Evolutionary conservation across 1,140 invertebrate genomes (phyloP), one percentile per base, ranked within the genome.

Genomic region (Eurosta solidaginis): DNA sequence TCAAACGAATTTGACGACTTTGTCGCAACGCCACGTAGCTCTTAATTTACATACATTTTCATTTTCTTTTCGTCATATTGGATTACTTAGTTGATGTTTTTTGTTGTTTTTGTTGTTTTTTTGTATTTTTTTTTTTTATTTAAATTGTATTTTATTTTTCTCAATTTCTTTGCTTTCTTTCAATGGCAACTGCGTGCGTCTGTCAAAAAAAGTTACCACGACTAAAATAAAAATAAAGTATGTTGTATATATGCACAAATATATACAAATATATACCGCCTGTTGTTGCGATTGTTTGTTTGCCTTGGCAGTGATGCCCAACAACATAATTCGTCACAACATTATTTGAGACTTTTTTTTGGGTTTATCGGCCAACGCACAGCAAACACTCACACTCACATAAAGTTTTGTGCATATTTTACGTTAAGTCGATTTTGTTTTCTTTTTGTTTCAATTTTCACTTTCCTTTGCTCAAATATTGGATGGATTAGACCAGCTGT

Each of bases 21-120:
- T 74, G 68, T 45, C 36, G 68, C 68, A 20, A 17, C 74, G 44
- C 29, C 27, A 52, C 47, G 27, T 76, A n/a, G n/a, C n/a, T n/a
- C n/a, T 42, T 29, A 68, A 40, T 68, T 68, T 68, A 68, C 29
- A 52, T 9, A 45, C 7, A 74, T 74, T 74, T 74, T 45, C 45
- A 74, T 74, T 45, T 74, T 68, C 29, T 68, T 40, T 68, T 40
- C 33, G 40, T 68, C 40, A 14, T 20, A 49, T 4, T 49, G n/a
- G n/a, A n/a, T n/a, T n/a, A n/a, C n/a, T n/a, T n/a, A n/a, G 0
- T 49, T 17, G 4, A 1, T 63, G 25, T 63, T 7, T 36, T 3
- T 40, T 63, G 29, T 59, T 63, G n/a, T 63, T 20, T 20, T 17
- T 17, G 14, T 47, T 47, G n/a, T 47, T 47, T 47, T 47, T 14